Percentiles rank a stretch among this genome's conserved stretches.
Conservation (phyloP, 2,888 invertebrate species). For the Pachycephus smyrnensis region DNA sequence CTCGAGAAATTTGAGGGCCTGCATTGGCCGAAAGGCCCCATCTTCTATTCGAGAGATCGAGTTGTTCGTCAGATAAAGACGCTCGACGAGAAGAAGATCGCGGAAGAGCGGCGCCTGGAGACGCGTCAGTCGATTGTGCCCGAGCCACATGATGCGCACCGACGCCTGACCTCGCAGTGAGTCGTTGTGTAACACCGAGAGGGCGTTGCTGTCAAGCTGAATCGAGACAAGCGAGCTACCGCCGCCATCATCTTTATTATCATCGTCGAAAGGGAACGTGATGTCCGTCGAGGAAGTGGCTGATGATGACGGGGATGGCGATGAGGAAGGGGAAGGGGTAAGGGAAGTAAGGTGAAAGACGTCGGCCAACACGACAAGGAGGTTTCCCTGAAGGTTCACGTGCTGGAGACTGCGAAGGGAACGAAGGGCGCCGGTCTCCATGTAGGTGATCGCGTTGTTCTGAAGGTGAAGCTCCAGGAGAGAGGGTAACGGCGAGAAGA, state of each 20-base stretch:
- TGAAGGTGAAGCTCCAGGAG: conserved; percentile 88
- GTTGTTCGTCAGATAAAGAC: conserved; percentile 86
- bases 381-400: conserved; percentile 88
- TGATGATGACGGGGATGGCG: conserved; percentile 30
- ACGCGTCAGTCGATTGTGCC: conserved; percentile 81
- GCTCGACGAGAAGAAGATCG: conserved; percentile 81
- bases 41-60: conserved; percentile 84
- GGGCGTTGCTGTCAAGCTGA: conserved; percentile 82
- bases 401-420: conserved; percentile 84
- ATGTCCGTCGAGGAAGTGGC: neutral
- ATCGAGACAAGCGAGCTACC: conserved; percentile 79
- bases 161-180: conserved; percentile 84
- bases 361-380: conserved; percentile 80
- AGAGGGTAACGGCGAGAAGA: conserved; percentile 84
- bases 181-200: conserved; percentile 81
- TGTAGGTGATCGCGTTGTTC: conserved; percentile 83
- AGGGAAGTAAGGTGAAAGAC: conserved; percentile 78
- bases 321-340: conserved; percentile 30
- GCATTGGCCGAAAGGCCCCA: conserved; percentile 83
- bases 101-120: conserved; percentile 81
- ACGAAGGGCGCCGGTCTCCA: conserved; percentile 85
- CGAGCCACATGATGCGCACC: conserved; percentile 90
- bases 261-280: neutral
- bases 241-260: conserved; percentile 19
- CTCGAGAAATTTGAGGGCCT: conserved; percentile 82